Percentiles rank a stretch among this genome's conserved stretches.
These are phyloP conservation scores for Cryptocephalus primarius DNA, from an alignment of 2,888 invertebrate genomes.

Conservation along the genomic window DNA sequence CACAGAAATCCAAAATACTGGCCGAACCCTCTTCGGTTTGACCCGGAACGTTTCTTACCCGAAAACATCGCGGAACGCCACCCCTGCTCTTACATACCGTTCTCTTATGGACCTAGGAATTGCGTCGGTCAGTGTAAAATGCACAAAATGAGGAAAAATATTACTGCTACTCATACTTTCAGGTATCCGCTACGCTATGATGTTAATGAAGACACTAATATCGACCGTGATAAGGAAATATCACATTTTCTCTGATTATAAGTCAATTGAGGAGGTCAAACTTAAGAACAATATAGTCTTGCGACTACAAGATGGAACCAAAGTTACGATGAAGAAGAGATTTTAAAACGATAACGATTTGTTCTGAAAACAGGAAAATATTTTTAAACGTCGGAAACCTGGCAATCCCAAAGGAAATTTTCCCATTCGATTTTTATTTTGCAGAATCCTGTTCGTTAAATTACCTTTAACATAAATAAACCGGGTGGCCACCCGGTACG, in stretches of 20 bases:
- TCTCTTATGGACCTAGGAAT: background rate
- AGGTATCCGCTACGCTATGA: background rate
- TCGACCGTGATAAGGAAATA: background rate
- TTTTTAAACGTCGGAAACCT: too few relatives aligned
- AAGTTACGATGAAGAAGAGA: too few relatives aligned
- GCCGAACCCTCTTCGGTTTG: background rate
- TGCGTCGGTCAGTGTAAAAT: background rate
- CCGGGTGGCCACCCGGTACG: too few relatives aligned
- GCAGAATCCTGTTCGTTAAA: too few relatives aligned
- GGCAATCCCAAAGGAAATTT: too few relatives aligned
- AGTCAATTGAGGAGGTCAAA: background rate
- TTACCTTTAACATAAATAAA: too few relatives aligned
- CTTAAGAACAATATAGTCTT: too few relatives aligned
- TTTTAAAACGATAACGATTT: too few relatives aligned
- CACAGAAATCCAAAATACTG: background rate
- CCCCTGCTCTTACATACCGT: background rate
- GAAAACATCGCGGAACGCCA: background rate
- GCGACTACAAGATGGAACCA: too few relatives aligned
- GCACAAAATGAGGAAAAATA: too few relatives aligned
- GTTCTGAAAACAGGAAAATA: too few relatives aligned
- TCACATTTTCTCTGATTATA: background rate
- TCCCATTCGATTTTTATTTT: too few relatives aligned
- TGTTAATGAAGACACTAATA: background rate
- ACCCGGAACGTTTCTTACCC: background rate
- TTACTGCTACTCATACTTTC: background rate